Evolutionary conservation across 64 coral and sea anemone species (phyloP), one percentile per base, ranked within the genome.

Genomic region (Stichodactyla helianthus): DNA sequence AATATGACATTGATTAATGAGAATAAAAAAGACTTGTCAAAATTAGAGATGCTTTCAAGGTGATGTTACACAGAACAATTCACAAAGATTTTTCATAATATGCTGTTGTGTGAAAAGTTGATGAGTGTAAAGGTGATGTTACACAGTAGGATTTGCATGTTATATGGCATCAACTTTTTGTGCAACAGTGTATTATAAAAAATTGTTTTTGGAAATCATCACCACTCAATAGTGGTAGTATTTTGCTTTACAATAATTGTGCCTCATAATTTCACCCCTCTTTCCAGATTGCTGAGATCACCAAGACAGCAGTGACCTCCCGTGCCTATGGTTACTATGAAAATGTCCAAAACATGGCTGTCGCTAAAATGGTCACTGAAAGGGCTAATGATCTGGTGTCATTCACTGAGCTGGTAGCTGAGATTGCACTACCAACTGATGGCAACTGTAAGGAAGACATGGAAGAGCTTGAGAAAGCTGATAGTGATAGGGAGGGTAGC

Each of bases 351-450:
- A 93, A 90, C 63, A 91, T 60, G 9, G n/a, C 51, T 52, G 82
- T 95, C 20, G 83, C 85, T 26, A 89, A 99, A 85, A 93, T 99
- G 86, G 77, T 92, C 4, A 59, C 86, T 70, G 82, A 85, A 18
- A 90, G 80, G 55, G 90, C 93, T 63, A 89, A 88, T 7, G 90
- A 95, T 6, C 59, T 94, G 67, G 44, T 99, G 25, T 88, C 85
- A 2, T 88, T 93, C 17, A 85, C 90, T 67, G 97, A 99, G 86
- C 56, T 95, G 5, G 54, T 94, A 65, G 93, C 88, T 0, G 97
- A 99, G 64, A 82, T 93, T 53, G 87, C 93, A 16, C 53, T 99
- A 82, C 97, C 97, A 0, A 88, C 93, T 63, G 97, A 99, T 85
- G 90, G 93, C 0, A 89, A 85, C 17, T 78, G 82, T 77, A 55